Conservation (phyloP, 2,113 vertebrate species). For the Kryptolebias marmoratus region DNA sequence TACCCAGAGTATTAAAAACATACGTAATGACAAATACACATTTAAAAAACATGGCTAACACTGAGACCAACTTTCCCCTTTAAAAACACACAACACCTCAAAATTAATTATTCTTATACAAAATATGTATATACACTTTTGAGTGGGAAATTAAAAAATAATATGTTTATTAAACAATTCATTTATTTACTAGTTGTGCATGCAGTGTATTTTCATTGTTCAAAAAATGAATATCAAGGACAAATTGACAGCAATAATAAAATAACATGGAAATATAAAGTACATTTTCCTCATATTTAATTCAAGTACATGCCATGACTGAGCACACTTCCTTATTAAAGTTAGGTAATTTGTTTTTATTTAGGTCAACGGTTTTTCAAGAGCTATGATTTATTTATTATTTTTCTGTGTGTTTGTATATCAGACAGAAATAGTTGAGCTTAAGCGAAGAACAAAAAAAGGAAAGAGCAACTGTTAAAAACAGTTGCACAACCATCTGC, state of each 20-base stretch:
- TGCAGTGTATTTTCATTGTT: background rate
- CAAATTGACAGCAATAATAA: background rate
- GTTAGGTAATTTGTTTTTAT: constrained; percentile 23
- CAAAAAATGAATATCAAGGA: background rate
- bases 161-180: too few relatives aligned
- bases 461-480: constrained; percentile 28
- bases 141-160: too few relatives aligned
- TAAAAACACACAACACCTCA: background rate
- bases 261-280: background rate
- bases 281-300: background rate
- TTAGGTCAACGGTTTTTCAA: constrained; percentile 11
- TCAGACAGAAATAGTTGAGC: background rate
- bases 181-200: background rate
- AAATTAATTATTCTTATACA: too few relatives aligned
- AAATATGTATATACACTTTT: too few relatives aligned
- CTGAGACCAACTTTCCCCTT: background rate
- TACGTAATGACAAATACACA: background rate
- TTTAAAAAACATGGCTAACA: background rate
- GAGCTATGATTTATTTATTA: constrained; percentile 22
- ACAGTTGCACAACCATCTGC: constrained; percentile 44
- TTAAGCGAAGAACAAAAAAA: background rate
- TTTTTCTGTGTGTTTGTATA: background rate
- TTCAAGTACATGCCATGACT: background rate
- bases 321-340: constrained; percentile 7
- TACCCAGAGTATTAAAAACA: background rate